A percentile compares a stretch with the other conserved stretches of the same genome.
phyloP scores from a whole-genome alignment of 2,113 vertebrate genomes.

The Bungarus multicinctus region DNA sequence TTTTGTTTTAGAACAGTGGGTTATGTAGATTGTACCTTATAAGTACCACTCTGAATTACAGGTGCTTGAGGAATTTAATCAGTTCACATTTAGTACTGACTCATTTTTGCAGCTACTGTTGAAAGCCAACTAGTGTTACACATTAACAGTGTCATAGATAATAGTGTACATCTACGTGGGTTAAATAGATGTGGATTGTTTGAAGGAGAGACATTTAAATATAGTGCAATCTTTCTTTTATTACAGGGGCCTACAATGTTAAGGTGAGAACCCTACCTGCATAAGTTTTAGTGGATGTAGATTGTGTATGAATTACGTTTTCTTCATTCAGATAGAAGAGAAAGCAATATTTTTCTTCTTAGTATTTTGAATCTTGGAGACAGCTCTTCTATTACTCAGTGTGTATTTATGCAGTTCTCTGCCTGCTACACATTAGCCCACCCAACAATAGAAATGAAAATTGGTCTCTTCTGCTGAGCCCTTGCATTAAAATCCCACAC shows the following conservation, averaged over 20 bases:
- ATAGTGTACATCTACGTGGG: not conserved
- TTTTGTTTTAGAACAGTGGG: not conserved
- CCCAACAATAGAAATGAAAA: conserved; percentile 21
- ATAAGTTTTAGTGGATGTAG: not conserved
- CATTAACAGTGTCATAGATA: not conserved
- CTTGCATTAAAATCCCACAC: fast-evolving
- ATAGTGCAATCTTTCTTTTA: not conserved
- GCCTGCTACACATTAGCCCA: not conserved
- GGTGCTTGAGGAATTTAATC: not conserved
- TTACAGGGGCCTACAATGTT: not conserved
- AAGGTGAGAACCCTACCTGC: not conserved
- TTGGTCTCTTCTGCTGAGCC: conserved; percentile 12
- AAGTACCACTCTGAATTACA: not conserved
- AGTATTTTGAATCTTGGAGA: not conserved
- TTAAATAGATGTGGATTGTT: not conserved
- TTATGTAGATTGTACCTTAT: not conserved
- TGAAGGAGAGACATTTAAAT: not conserved
- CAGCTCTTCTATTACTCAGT: not conserved
- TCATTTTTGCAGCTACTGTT: not conserved
- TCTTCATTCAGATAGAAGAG: not conserved
- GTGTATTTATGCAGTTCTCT: not conserved
- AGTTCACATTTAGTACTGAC: not conserved
- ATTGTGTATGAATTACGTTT: not conserved
- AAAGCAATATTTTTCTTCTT: not conserved
- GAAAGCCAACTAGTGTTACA: not conserved